A percentile compares a stretch with the other conserved stretches of the same genome.
These are phyloP conservation scores for Clistopyga incitator DNA, from an alignment of 2,888 invertebrate species.

Conservation along the genomic window DNA sequence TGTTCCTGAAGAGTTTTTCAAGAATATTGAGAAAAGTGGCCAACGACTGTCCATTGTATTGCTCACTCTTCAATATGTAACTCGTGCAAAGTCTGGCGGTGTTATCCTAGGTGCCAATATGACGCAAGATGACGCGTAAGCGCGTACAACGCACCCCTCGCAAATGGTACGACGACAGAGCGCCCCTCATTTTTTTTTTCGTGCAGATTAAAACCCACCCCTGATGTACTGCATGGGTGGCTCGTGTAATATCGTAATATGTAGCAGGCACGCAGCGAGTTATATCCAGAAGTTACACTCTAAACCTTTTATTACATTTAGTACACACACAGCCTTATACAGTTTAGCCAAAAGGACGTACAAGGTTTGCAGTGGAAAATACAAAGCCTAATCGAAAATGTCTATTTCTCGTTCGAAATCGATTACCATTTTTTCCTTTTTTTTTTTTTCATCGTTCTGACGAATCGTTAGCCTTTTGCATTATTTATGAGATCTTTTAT, in stretches of 20 bases:
- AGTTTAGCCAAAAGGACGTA: constrained; percentile 5
- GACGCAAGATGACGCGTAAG: constrained; percentile 45
- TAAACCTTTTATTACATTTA: constrained; percentile 16
- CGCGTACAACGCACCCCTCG: constrained; percentile 34
- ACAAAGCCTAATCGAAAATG: constrained; percentile 5
- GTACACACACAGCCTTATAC: neutral
- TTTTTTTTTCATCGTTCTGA: too few species aligned
- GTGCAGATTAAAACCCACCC: constrained; percentile 52
- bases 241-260: constrained; percentile 37
- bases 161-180: constrained; percentile 40
- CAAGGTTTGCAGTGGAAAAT: neutral
- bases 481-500: constrained; percentile 21
- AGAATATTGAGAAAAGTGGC: neutral
- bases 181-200: constrained; percentile 31
- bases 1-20: neutral
- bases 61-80: neutral
- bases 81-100: neutral
- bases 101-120: constrained; percentile 38
- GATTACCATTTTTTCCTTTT: constrained; percentile 21
- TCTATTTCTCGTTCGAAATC: constrained; percentile 27
- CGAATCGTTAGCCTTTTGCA: constrained; percentile 3
- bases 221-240: constrained; percentile 8
- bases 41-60: constrained; percentile 3
- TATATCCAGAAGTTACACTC: constrained; percentile 30
- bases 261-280: constrained; percentile 12